Base-by-base conservation (phyloP, 2,888 invertebrate genomes). In the Bembecia ichneumoniformis region DNA sequence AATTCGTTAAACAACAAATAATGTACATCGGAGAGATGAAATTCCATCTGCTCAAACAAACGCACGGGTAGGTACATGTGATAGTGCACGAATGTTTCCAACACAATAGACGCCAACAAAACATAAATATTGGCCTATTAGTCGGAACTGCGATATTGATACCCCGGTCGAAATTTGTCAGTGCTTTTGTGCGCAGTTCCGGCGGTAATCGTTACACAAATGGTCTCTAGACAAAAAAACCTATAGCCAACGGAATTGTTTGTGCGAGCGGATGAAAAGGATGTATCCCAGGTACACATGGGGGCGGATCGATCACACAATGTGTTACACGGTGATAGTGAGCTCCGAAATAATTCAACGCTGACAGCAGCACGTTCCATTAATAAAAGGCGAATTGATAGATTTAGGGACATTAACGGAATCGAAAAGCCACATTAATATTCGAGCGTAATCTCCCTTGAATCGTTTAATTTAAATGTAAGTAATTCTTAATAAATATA, bases 101-200 rank as follows among this genome's bases (percentile, higher is more conserved):
- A 62, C 60, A 74, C 76, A 82, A 83, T 74, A 68, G 71, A 62
- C 58, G 66, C 71, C 70, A 79, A 81, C 77, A 76, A 70, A 73
- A 75, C 72, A 74, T 76, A 77, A 81, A 82, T 80, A 82, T 82
- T 80, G 69, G 74, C 66, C 71, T 76, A 79, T 78, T 77, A 80
- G 77, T 80, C 80, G 81, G 79, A 83, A 82, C 82, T 81, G 71
- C 68, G 82, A 79, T 78, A 84, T 68, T 71, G 82, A 86, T 83
- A 82, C 74, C 71, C 59, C 70, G 62, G 63, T 69, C 68, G 65
- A 71, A 75, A 76, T 77, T 76, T 74, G 77, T 77, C 75, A 72
- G 68, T 66, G 68, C 76, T 71, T 77, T 83, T 86, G 82, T 83
- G 66, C 68, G 59, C 60, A 78, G 77, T 77, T 82, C 84, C 86